These are phyloP conservation scores for Helleia helle DNA, from an alignment of 2,888 invertebrate species.

Conservation along the genomic window DNA sequence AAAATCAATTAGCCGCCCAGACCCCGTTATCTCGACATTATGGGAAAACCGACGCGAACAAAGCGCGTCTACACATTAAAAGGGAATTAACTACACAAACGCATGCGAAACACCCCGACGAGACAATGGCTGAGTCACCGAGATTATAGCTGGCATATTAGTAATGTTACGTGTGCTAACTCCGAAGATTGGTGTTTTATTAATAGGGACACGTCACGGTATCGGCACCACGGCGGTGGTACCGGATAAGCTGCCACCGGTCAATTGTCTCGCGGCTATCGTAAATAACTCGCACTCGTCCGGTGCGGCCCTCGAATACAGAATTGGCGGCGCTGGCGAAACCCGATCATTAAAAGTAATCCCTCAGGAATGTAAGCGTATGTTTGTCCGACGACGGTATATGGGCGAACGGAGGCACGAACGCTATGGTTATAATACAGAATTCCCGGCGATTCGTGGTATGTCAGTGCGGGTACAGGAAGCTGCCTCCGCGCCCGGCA, in stretches of 20 bases:
- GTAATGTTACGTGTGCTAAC: slow-evolving; percentile 54
- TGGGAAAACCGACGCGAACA: slow-evolving; percentile 21
- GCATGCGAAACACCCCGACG: slow-evolving; percentile 10
- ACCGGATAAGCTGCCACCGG: slow-evolving; percentile 66
- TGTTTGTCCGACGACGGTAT: slow-evolving; percentile 15
- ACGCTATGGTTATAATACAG: slow-evolving; percentile 28
- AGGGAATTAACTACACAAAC: slow-evolving; percentile 12
- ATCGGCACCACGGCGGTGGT: slow-evolving; percentile 53
- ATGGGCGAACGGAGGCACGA: slow-evolving; percentile 22
- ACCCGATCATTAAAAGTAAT: slow-evolving; percentile 25
- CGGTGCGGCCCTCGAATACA: slow-evolving; percentile 61
- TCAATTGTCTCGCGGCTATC: slow-evolving; percentile 67
- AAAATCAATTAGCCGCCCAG: slow-evolving; percentile 46
- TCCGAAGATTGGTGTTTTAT: slow-evolving; percentile 61
- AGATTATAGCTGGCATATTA: slow-evolving; percentile 42
- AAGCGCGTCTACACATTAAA: slow-evolving; percentile 15
- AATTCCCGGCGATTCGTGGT: slow-evolving; percentile 29
- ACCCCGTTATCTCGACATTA: slow-evolving; percentile 33
- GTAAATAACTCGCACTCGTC: slow-evolving; percentile 69
- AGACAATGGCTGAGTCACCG: slow-evolving; percentile 42
- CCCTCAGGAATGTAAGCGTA: slow-evolving; percentile 6
- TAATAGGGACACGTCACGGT: slow-evolving; percentile 67
- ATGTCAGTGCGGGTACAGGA: slow-evolving; percentile 43
- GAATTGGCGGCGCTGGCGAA: slow-evolving; percentile 53
- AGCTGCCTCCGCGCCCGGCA: slow-evolving; percentile 55